Evolutionary conservation across 2,888 invertebrate species (phyloP), one percentile per base, ranked within the genome.

Genomic region (Mongoloraphidia duomilia): DNA sequence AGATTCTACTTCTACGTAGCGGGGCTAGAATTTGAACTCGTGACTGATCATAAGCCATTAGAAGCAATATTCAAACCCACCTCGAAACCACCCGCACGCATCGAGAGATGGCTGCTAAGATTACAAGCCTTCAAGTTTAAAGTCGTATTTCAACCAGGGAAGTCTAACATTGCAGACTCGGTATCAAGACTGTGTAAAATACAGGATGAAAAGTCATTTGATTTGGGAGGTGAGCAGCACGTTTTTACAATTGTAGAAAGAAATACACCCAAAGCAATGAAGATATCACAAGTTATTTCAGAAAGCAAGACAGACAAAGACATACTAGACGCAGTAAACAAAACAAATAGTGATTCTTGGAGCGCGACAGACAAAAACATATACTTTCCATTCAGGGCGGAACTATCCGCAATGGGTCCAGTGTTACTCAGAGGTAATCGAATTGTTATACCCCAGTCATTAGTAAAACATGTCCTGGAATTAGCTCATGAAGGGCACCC

Each of bases 1-100:
- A 58, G 61, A 50, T 71, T 68, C 54, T 58, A 65, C 49, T 56
- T 59, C 36, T 70, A 65, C 53, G 44, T 70, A 4, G 61, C 57
- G 52, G 71, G 69, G 10, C 50, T 62, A 10, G 54, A 59, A 5
- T 72, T 72, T 54, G 61, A 58, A 11, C 52, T 63, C 38, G 52
- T 60, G 1, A 61, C 57, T 3, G 60, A 62, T 49, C 61, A 61
- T 44, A 59, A 60, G 50, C 66, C 69, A 2, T 53, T 72, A 34
- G 59, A 62, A 46, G 56, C 54, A 9, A 61, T 62, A 37, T 62
- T 63, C 46, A 53, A 53, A 34, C 56, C 55, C 35, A 45, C 42
- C 11, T 52, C 57, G 34, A 57, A 57, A 49, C 58, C 60, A 33
- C 49, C 50, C 12, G 53, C 53, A 26, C 14, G 56, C 44, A 54